Evolutionary conservation across 1,140 invertebrate genomes (phyloP).

Genomic region (Drosophila novamexicana): DNA sequence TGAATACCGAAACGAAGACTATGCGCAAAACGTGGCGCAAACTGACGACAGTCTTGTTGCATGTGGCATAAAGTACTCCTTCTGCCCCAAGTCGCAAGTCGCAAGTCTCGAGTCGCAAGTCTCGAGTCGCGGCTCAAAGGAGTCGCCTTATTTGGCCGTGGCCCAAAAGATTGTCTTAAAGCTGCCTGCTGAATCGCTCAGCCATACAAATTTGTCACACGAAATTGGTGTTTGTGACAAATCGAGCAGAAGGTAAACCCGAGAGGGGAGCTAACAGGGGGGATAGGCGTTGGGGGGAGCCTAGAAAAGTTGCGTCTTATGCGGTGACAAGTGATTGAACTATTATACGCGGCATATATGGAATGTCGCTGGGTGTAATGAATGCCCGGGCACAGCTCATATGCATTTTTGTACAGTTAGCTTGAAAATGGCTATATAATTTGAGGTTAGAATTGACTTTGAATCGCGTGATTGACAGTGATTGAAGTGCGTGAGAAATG

Average conservation of each 20-base stretch:
- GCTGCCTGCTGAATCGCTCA: constrained; percentile 16
- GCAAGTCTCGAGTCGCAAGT: not conserved
- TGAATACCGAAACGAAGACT: constrained; percentile 56
- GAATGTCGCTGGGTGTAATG: constrained; percentile 45
- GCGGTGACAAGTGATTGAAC: constrained; percentile 80
- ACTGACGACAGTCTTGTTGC: constrained; percentile 18
- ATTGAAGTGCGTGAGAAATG: constrained; percentile 25
- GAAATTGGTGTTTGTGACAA: constrained; percentile 82
- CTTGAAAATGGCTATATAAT: constrained; percentile 32
- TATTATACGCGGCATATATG: constrained; percentile 69
- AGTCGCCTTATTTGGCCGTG: constrained; percentile 72
- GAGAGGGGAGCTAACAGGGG: not conserved
- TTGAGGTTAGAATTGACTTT: constrained; percentile 17
- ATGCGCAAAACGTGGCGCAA: constrained; percentile 42
- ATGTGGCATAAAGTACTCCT: constrained; percentile 72
- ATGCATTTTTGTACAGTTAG: constrained; percentile 63
- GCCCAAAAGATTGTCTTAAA: constrained; percentile 48
- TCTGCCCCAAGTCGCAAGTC: not conserved
- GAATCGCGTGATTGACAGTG: constrained; percentile 7
- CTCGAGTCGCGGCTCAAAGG: constrained; percentile 18
- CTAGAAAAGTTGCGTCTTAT: constrained; percentile 23
- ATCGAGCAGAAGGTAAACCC: constrained; percentile 53
- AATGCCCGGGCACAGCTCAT: constrained; percentile 53
- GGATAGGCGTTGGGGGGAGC: not conserved
- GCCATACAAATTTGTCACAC: constrained; percentile 82